Percentiles rank a stretch among this genome's conserved stretches.
Evolutionary conservation across 2,113 vertebrate species (phyloP).

Genomic region (Procavia capensis): DNA sequence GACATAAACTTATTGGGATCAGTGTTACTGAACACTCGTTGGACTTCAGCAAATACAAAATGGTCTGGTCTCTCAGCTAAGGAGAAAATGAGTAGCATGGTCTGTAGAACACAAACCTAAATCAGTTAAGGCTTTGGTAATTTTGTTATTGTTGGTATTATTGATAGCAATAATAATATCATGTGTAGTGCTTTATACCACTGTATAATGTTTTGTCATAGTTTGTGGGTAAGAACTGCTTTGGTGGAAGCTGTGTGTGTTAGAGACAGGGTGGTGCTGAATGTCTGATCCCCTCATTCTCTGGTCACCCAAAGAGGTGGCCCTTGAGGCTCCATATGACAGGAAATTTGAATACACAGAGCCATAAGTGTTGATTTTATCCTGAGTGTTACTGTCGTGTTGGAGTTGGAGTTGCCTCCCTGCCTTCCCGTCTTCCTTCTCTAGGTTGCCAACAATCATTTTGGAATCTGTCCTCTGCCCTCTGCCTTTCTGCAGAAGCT

Average conservation of each 20-base stretch:
- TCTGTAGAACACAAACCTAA: not conserved
- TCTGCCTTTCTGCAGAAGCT: not conserved
- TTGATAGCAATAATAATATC: not conserved
- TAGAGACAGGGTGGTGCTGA: not conserved
- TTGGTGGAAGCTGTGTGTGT: not conserved
- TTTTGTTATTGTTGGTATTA: not conserved
- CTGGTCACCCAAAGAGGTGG: not conserved
- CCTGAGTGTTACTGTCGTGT: not conserved
- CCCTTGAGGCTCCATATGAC: not conserved
- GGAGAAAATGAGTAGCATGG: conserved; percentile 15
- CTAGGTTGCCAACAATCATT: not conserved
- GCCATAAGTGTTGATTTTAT: not conserved
- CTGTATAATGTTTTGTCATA: not conserved
- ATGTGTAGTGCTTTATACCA: not conserved
- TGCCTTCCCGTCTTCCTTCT: not conserved
- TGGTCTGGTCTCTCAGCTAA: conserved; percentile 15
- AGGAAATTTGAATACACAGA: conserved; percentile 2
- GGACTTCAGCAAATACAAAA: conserved; percentile 43
- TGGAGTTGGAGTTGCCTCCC: not conserved
- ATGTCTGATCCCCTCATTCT: not conserved
- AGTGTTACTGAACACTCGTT: conserved; percentile 23
- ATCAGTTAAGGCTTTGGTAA: not conserved
- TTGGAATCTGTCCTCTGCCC: not conserved
- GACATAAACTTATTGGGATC: conserved; percentile 32
- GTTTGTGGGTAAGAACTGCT: not conserved